These are phyloP conservation scores for Akabosia matsudoensis DNA, from an alignment of 1,140 invertebrate species.

Conservation along the genomic window DNA sequence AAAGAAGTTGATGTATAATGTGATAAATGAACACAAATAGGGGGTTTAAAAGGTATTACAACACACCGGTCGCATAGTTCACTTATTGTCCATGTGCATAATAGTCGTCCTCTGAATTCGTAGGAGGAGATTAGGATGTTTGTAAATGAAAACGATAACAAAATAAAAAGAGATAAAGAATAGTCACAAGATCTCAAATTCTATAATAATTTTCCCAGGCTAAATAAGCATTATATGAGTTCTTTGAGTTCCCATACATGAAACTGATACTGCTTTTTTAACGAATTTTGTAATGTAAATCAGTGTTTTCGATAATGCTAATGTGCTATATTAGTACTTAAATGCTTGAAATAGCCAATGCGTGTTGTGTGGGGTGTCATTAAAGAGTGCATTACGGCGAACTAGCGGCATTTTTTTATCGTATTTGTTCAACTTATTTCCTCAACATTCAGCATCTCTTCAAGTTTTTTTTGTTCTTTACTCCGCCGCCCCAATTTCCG, in stretches of 20 bases:
- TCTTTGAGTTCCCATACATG: no score
- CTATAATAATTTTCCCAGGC: no score
- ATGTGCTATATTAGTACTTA: no score
- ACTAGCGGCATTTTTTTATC: neutral
- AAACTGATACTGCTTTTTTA: neutral
- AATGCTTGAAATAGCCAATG: no score
- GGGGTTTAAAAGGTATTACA: neutral
- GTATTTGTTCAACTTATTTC: slow-evolving; percentile 7
- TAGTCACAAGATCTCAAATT: no score
- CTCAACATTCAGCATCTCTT: neutral
- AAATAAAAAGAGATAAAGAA: no score
- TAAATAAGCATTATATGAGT: no score
- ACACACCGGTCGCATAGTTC: neutral
- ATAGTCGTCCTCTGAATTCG: neutral
- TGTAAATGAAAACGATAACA: neutral
- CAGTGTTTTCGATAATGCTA: no score
- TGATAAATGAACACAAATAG: slow-evolving; percentile 15
- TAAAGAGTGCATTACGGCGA: neutral
- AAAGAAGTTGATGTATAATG: neutral
- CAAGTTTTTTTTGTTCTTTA: neutral
- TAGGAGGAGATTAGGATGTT: slow-evolving; percentile 16
- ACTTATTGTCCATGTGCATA: neutral
- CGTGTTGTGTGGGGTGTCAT: slow-evolving; percentile 6
- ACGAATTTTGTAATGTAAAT: no score
- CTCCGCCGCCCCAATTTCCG: slow-evolving; percentile 16